Conservation (phyloP, 1,140 invertebrate genomes). For the Penaeus indicus region DNA sequence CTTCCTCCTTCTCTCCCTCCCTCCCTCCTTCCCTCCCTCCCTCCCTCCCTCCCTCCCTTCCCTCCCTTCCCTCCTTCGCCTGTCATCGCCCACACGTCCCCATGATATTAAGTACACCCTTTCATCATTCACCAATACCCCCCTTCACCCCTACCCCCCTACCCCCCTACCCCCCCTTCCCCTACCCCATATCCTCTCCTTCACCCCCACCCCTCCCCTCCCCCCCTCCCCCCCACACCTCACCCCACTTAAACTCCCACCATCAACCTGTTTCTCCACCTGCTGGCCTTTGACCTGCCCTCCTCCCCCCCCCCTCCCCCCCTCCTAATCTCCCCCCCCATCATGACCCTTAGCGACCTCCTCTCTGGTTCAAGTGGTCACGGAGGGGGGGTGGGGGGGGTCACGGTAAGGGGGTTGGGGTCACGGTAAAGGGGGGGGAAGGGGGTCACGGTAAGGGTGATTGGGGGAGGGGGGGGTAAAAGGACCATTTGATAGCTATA, state of each 20-base stretch:
- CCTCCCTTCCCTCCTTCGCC: neutral
- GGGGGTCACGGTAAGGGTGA: neutral
- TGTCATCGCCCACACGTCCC: neutral
- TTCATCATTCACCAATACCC: neutral
- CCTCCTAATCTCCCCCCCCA: neutral
- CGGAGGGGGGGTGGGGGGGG: neutral
- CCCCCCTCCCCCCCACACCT: neutral
- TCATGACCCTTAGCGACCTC: neutral
- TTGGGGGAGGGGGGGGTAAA: constrained; percentile 18
- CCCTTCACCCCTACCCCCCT: neutral
- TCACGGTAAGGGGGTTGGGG: neutral
- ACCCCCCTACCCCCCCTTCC: neutral
- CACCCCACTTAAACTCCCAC: neutral
- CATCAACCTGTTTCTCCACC: neutral
- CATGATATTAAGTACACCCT: too few species aligned
- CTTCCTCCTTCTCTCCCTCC: neutral
- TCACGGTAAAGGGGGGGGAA: constrained; percentile 5
- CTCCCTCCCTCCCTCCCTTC: neutral
- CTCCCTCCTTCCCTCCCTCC: neutral
- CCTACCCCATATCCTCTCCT: neutral
- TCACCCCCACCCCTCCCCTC: constrained; percentile 1
- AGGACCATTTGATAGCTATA: too few species aligned
- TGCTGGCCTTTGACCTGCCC: neutral
- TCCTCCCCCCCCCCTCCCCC: neutral
- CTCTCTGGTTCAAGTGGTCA: neutral